Evolutionary conservation across 2,797 vertebrate genomes (phyloP).

Genomic region (Eurystomus glaucurus): DNA sequence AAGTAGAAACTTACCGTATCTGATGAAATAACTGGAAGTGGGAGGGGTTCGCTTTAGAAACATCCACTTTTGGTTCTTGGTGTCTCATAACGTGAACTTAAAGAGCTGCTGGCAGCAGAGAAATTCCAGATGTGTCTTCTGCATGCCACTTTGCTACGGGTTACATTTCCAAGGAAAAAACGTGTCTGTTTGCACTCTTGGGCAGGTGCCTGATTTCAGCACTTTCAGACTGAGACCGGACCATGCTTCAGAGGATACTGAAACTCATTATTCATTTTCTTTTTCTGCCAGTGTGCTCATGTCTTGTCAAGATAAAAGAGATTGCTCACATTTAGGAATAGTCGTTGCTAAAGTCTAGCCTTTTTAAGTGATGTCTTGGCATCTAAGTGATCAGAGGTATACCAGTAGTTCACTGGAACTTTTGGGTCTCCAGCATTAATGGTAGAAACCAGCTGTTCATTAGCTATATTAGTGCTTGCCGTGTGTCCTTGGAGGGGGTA

Average conservation of each 20-base stretch:
- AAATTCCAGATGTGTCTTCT: background rate
- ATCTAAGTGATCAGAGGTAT: background rate
- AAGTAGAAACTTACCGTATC: background rate
- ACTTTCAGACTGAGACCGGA: background rate
- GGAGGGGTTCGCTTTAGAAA: background rate
- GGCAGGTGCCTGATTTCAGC: background rate
- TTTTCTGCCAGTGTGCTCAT: background rate
- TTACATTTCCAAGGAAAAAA: background rate
- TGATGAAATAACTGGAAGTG: background rate
- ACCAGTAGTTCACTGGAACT: background rate
- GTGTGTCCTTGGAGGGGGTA: background rate
- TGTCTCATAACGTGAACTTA: background rate
- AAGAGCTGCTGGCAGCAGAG: background rate
- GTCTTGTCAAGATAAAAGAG: background rate
- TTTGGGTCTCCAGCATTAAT: background rate
- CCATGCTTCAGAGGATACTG: background rate
- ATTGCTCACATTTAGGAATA: background rate
- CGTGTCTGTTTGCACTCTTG: background rate
- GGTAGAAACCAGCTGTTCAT: background rate
- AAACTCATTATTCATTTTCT: background rate
- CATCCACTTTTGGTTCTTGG: background rate
- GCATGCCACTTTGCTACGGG: background rate
- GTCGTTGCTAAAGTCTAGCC: background rate
- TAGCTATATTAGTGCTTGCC: background rate
- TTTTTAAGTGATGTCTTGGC: background rate